Percentiles rank a stretch among this genome's conserved stretches.
phyloP scores from a whole-genome alignment of 2,113 vertebrate species.

The Neodon shergylaensis region DNA sequence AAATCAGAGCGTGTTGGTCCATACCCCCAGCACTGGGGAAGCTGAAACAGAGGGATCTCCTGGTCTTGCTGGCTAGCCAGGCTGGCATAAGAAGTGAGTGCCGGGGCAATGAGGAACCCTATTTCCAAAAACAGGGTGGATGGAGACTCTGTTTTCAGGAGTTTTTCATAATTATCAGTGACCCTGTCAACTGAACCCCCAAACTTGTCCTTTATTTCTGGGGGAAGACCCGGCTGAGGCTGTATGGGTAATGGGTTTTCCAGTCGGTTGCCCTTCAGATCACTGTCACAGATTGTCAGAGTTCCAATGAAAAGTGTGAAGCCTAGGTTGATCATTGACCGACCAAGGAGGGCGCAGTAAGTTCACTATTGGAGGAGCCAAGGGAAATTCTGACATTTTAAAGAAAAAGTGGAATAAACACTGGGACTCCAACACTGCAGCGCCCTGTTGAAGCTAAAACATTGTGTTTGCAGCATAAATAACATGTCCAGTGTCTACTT shows the following conservation, averaged over 20 bases:
- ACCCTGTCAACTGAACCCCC: constrained; percentile 83
- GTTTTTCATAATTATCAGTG: constrained; percentile 88
- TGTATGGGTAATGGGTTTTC: constrained; percentile 89
- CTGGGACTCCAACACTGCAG: constrained; percentile 7
- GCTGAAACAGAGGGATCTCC: not conserved
- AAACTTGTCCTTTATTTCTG: constrained; percentile 88
- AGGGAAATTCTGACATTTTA: constrained; percentile 85
- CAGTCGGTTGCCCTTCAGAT: constrained; percentile 89
- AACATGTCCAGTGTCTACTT: constrained; percentile 45
- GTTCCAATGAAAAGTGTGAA: constrained; percentile 91
- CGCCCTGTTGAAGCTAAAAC: constrained; percentile 42
- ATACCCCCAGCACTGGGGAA: not conserved
- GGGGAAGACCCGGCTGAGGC: constrained; percentile 88
- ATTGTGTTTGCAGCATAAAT: constrained; percentile 36
- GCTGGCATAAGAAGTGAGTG: not conserved
- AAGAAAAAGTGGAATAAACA: constrained; percentile 88
- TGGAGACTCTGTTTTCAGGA: constrained; percentile 84
- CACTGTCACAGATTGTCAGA: constrained; percentile 86
- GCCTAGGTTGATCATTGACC: constrained; percentile 88
- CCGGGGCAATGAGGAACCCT: not conserved
- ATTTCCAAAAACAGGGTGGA: constrained; percentile 20
- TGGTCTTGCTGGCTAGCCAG: not conserved
- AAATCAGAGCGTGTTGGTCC: not conserved
- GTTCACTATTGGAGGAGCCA: constrained; percentile 86
- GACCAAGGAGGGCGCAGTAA: constrained; percentile 85